These are phyloP conservation scores for Liodrosophila aerea DNA, from an alignment of 2,888 invertebrate species.

Conservation along the genomic window DNA sequence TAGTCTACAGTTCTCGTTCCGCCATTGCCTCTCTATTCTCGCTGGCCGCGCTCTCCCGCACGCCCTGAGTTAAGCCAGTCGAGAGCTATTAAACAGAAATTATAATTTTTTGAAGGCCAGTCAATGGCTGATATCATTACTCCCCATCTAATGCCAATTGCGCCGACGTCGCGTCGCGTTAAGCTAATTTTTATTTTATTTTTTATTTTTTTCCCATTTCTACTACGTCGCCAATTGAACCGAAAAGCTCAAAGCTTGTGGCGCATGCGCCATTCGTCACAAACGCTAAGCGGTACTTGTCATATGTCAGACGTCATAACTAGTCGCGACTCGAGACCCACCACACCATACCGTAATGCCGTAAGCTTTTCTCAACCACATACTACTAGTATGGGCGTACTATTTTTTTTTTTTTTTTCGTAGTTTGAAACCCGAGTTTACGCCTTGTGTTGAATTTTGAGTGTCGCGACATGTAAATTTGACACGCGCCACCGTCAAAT, in stretches of 20 bases:
- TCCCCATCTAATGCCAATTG: slow-evolving; percentile 67
- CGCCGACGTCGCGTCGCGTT: slow-evolving; percentile 44
- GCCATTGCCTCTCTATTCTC: background rate
- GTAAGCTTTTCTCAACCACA: slow-evolving; percentile 18
- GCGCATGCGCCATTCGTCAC: slow-evolving; percentile 30
- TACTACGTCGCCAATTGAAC: slow-evolving; percentile 52
- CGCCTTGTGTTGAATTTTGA: slow-evolving; percentile 40
- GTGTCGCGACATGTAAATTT: slow-evolving; percentile 32
- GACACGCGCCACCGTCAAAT: slow-evolving; percentile 44
- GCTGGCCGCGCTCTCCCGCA: slow-evolving; percentile 5
- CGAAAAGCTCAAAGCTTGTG: slow-evolving; percentile 25
- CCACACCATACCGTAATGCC: slow-evolving; percentile 1
- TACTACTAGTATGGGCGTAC: background rate
- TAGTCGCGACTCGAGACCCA: background rate
- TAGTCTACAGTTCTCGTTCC: too few species aligned
- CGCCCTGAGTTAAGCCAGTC: slow-evolving; percentile 28
- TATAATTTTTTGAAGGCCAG: slow-evolving; percentile 77
- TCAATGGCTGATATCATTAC: slow-evolving; percentile 57
- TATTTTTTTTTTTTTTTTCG: background rate
- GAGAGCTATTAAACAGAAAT: slow-evolving; percentile 68
- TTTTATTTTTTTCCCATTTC: too few species aligned
- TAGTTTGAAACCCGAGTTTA: slow-evolving; percentile 37
- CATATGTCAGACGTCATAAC: slow-evolving; percentile 43
- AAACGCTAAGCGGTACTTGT: slow-evolving; percentile 4
- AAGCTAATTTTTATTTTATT: slow-evolving; percentile 31